These are phyloP conservation scores for Uria lomvia DNA, from an alignment of 2,113 vertebrate species.

Conservation along the genomic window DNA sequence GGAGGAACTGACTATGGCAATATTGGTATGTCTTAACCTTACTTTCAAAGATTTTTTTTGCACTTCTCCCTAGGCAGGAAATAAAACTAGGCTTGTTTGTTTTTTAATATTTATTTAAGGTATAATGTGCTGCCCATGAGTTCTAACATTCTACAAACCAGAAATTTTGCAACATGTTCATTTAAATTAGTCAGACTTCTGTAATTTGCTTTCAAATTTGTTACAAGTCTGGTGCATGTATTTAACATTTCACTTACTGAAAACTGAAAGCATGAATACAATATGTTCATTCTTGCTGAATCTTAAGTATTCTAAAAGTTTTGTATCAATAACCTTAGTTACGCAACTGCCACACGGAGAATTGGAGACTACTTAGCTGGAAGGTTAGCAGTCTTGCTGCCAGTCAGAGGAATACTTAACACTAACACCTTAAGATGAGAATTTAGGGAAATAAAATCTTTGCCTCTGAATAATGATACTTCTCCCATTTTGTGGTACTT, in stretches of 20 bases:
- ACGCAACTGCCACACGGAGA: not conserved
- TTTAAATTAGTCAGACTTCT: not conserved
- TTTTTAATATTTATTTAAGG: not conserved
- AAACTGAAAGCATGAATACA: not conserved
- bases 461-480: not conserved
- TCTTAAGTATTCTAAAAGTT: not conserved
- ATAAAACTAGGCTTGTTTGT: not conserved
- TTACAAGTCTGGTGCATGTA: not conserved
- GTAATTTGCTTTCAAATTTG: not conserved
- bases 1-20: constrained; percentile 95
- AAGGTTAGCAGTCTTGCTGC: not conserved
- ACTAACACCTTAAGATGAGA: not conserved
- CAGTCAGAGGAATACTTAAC: not conserved
- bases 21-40: constrained; percentile 80
- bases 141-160: not conserved
- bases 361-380: not conserved
- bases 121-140: not conserved
- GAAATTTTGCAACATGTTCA: not conserved
- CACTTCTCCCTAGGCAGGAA: not conserved
- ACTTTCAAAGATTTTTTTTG: not conserved
- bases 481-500: not conserved
- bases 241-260: not conserved
- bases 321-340: not conserved
- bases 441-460: not conserved
- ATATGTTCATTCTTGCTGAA: not conserved